These are phyloP conservation scores for Pheosia gnoma DNA, from an alignment of 2,888 invertebrate genomes.

Conservation along the genomic window DNA sequence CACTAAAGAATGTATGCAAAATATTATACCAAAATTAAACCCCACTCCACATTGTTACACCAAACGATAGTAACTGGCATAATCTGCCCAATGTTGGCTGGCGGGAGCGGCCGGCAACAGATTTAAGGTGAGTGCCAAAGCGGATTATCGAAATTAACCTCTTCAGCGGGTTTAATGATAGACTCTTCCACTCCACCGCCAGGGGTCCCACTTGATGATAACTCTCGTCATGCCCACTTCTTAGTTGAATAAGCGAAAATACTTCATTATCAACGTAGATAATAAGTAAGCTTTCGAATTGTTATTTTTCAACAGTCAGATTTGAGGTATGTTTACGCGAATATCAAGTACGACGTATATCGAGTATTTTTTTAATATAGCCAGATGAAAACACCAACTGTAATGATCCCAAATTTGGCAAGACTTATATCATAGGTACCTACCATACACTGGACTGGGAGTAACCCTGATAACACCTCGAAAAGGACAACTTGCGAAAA, in stretches of 20 bases:
- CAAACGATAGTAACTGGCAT: conserved; percentile 21
- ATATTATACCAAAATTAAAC: too few relatives aligned
- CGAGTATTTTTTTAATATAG: too few relatives aligned
- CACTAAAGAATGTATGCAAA: too few relatives aligned
- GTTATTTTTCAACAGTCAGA: neutral
- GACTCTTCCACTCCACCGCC: conserved; percentile 61
- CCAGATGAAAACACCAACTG: too few relatives aligned
- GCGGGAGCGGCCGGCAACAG: conserved; percentile 38
- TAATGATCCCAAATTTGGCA: too few relatives aligned
- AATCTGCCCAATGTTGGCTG: conserved; percentile 35
- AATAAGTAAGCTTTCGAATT: conserved; percentile 17
- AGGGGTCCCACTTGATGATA: conserved; percentile 49
- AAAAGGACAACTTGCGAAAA: too few relatives aligned
- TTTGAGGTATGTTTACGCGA: neutral
- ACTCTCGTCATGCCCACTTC: conserved; percentile 34
- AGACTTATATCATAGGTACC: too few relatives aligned
- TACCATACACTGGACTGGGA: too few relatives aligned
- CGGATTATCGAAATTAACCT: conserved; percentile 80
- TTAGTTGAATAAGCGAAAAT: conserved; percentile 19
- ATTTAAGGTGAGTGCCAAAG: conserved; percentile 64
- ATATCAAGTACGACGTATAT: too few relatives aligned
- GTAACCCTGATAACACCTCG: too few relatives aligned
- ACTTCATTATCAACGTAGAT: neutral
- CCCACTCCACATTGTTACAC: conserved; percentile 13
- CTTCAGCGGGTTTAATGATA: conserved; percentile 71